Base-by-base conservation (phyloP, 2,888 invertebrate species). In the Operophtera brumata region DNA sequence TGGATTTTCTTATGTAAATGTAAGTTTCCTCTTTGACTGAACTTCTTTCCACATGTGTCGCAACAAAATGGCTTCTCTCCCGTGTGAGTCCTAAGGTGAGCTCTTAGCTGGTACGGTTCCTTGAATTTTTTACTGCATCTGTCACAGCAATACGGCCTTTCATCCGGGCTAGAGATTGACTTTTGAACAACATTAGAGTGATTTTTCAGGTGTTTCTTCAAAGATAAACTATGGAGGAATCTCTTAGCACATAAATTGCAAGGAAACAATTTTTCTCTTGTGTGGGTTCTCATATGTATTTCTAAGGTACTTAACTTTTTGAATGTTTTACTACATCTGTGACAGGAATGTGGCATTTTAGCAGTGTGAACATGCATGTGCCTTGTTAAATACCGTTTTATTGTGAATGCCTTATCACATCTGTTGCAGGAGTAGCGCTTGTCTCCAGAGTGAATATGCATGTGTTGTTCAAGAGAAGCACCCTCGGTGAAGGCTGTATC, bases 21-120 rank as follows among this genome's bases (percentile, higher is more conserved):
- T 14, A 54, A 32, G 6, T 49, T 45, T 0, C 45, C 46, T 45
- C 47, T 41, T 1, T 49, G 45, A 0, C 41, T 25, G 37, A 54
- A 54, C 2, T 34, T 42, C 46, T 54, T 54, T 2, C 46, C 49
- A 32, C 54, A 54, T n/a, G 36, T 40, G 9, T 26, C 34, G 14
- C 54, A 54, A 0, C 36, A 5, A 32, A 26, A 54, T 13, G 54
- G 45, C 10, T 49, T 54, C 32, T 35, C 26, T 0, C 45, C 54
- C 1, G 49, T 37, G 32, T 54, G 54, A 0, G 45, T 49, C 6
- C 36, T 1, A 10, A 49, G 36, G n/a, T 54, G 54, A 2, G 34
- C 13, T 0, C 39, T 41, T 6, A 48, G 25, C n/a, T 49, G 32
- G 6, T 44, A 35, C 34, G 41, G 32, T 54, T 54, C 32, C 44